Evolutionary conservation across 1,140 invertebrate genomes (phyloP).

Genomic region (Platorchestia sp.): DNA sequence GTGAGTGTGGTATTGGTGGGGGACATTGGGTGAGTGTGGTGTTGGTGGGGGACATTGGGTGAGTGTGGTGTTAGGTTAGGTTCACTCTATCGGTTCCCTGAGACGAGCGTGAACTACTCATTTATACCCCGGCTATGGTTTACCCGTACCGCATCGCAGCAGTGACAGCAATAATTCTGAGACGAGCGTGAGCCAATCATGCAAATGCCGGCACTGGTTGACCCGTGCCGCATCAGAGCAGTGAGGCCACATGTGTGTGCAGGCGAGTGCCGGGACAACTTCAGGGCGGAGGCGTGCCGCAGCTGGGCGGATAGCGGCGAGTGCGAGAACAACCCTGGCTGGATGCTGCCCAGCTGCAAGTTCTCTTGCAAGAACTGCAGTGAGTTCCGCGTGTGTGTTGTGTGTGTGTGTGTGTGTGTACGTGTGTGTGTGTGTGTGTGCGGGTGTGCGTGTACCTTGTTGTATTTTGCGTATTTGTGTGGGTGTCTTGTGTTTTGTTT

Average conservation of each 20-base stretch:
- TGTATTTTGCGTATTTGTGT: neutral
- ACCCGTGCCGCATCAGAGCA: no score
- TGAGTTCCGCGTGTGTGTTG: neutral
- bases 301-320: slow-evolving; percentile 70
- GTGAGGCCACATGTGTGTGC: neutral
- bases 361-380: slow-evolving; percentile 71
- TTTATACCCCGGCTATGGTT: no score
- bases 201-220: no score
- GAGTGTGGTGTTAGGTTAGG: no score
- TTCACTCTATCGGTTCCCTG: no score
- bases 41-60: no score
- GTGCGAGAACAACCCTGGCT: slow-evolving; percentile 70
- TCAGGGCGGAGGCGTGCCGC: slow-evolving; percentile 68
- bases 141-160: no score
- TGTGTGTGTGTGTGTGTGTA: neutral
- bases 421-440: neutral
- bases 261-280: slow-evolving; percentile 50
- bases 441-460: neutral
- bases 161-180: no score
- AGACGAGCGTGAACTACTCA: no score
- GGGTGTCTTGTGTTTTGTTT: neutral
- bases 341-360: slow-evolving; percentile 70
- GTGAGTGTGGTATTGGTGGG: neutral
- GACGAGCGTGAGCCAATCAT: no score
- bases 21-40: no score